phyloP scores from a whole-genome alignment of 1,140 invertebrate genomes.

The Drosophila paulistorum region DNA sequence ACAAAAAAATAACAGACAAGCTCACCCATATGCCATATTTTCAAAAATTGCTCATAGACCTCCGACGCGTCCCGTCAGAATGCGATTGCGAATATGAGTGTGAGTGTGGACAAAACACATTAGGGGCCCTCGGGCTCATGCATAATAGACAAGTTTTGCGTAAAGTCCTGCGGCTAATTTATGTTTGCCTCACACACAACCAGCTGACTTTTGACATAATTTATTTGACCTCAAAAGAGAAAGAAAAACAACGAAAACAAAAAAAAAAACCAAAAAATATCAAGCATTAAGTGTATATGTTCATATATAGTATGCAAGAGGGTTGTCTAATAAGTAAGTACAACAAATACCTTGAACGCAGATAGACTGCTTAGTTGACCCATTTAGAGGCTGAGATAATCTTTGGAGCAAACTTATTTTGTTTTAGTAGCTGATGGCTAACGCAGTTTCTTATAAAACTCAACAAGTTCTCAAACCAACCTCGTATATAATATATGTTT shows the following conservation, averaged over 20 bases:
- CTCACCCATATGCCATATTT: conserved; percentile 48
- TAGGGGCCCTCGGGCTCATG: conserved; percentile 50
- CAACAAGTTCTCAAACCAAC: too few species aligned
- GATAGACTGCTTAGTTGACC: too few species aligned
- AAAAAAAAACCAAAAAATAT: conserved; percentile 15
- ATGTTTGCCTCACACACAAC: conserved; percentile 52
- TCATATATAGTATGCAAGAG: neutral
- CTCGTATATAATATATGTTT: too few species aligned
- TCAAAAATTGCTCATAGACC: conserved; percentile 51
- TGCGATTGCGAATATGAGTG: conserved; percentile 2
- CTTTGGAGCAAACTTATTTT: too few species aligned
- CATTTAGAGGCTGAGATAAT: too few species aligned
- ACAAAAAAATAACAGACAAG: conserved; percentile 9
- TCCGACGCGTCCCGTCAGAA: conserved; percentile 9
- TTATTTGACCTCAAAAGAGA: conserved; percentile 55
- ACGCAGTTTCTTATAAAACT: too few species aligned
- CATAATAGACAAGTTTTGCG: conserved; percentile 63
- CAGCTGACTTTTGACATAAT: conserved; percentile 58
- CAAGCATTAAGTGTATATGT: neutral
- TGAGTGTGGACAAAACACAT: conserved; percentile 43
- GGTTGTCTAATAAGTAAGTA: neutral
- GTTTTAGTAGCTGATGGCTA: too few species aligned
- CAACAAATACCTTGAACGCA: neutral
- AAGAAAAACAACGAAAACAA: conserved; percentile 29
- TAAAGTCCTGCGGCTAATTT: conserved; percentile 61